Evolutionary conservation across 2,888 invertebrate genomes (phyloP), one percentile per base, ranked within the genome.

Genomic region (Rhogogaster chlorosoma): DNA sequence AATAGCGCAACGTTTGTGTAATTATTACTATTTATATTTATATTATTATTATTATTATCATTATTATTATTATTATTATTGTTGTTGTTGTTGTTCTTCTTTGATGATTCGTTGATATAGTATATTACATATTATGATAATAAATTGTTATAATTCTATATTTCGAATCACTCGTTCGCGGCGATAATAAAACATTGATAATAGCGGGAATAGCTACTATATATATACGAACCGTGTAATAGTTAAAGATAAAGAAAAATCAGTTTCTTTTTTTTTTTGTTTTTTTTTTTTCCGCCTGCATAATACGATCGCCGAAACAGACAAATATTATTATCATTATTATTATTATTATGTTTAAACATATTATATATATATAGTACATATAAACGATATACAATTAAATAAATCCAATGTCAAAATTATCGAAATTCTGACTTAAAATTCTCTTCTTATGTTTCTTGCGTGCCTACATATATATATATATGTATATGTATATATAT

Each of bases 321-420:
- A 61, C n/a, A 26, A n/a, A n/a, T 53, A n/a, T 53, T n/a, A 53
- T 53, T n/a, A 53, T 53, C 7, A 86, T 84, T 84, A 61, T 70
- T 29, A 42, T 78, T 78, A n/a, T 49, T 29, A 45, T 26, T 73
- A 12, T 32, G 36, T 73, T 64, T 84, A 67, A 57, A 87, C 73
- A 75, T 49, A n/a, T n/a, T n/a, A n/a, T n/a, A n/a, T 88, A 87
- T 57, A 22, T 18, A 49, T 49, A 42, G 42, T 42, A 42, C 42
- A 42, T 42, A 67, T 83, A 18, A 86, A 84, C 86, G 70, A 26
- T 84, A 85, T 86, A 77, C 82, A 73, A 36, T 84, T 15, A 53
- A 32, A 45, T 70, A 15, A 32, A 49, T 71, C 42, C 22, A 6
- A 67, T 22, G 32, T 29, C 75, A 75, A 84, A 84, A 75, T 73